These are phyloP conservation scores for Encarsia formosa DNA, from an alignment of 2,888 invertebrate species.

Conservation along the genomic window DNA sequence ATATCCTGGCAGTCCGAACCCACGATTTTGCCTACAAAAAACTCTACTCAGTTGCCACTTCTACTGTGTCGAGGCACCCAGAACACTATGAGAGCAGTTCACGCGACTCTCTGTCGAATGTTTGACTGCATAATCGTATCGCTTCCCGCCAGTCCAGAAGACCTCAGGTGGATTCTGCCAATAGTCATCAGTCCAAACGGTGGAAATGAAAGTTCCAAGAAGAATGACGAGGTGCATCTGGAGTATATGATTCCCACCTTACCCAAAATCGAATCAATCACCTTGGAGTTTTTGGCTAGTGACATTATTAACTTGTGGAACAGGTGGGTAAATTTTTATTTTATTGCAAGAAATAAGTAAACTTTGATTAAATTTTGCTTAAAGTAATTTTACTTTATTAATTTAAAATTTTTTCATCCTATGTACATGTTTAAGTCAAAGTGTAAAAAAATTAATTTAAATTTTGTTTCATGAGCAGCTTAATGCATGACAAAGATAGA, in stretches of 20 bases:
- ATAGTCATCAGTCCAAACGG: conserved; percentile 35
- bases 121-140: conserved; percentile 44
- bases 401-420: no score
- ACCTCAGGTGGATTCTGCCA: conserved; percentile 43
- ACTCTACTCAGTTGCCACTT: conserved; percentile 39
- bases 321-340: conserved; percentile 30
- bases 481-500: conserved; percentile 21
- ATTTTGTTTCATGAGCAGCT: conserved; percentile 17
- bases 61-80: conserved; percentile 43
- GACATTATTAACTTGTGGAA: conserved; percentile 37
- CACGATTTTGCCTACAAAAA: conserved; percentile 16
- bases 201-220: conserved; percentile 14
- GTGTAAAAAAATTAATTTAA: no score
- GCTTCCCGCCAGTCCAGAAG: conserved; percentile 36
- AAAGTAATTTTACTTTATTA: no score
- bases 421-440: no score
- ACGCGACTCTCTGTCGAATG: conserved; percentile 38
- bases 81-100: conserved; percentile 37
- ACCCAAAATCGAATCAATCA: conserved; percentile 34
- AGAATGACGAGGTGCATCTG: conserved; percentile 32
- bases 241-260: conserved; percentile 39
- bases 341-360: neutral
- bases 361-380: no score
- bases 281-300: conserved; percentile 31
- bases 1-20: conserved; percentile 39